Percentiles rank a stretch among this genome's conserved stretches.
phyloP scores from a whole-genome alignment of 2,888 invertebrate species.

The Pardosa pseudoannulata region DNA sequence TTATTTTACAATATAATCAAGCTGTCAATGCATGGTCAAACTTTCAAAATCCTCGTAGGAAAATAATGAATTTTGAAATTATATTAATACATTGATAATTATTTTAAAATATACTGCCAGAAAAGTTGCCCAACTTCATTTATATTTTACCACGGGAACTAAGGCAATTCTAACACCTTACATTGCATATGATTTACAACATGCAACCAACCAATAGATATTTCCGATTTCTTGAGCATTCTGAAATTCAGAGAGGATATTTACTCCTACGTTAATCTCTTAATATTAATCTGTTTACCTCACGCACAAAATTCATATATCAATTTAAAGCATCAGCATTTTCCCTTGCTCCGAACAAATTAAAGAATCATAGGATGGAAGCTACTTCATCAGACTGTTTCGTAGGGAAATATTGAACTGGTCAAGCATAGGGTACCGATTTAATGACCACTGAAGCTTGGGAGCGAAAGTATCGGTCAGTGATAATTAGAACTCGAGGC shows the following conservation, averaged over 20 bases:
- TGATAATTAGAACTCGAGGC: neutral
- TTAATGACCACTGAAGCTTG: slow-evolving; percentile 2
- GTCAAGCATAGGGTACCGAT: neutral
- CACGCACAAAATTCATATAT: neutral
- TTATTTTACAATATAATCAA: no score
- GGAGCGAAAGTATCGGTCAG: neutral
- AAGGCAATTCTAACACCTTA: no score
- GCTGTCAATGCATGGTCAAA: no score
- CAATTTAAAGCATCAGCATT: slow-evolving; percentile 1
- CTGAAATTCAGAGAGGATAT: neutral
- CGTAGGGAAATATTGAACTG: neutral
- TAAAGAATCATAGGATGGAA: neutral
- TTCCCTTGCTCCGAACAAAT: neutral
- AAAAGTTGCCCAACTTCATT: no score
- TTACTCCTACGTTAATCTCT: neutral
- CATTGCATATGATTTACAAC: neutral
- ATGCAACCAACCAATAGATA: neutral
- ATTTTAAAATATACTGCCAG: no score
- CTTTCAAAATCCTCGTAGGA: no score
- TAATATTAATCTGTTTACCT: neutral
- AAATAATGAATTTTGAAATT: no score
- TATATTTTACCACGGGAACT: no score
- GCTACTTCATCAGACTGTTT: neutral
- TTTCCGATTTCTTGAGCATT: neutral
- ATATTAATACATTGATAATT: no score